Conservation (phyloP, 2,113 vertebrate species). For the Steatornis caripensis region DNA sequence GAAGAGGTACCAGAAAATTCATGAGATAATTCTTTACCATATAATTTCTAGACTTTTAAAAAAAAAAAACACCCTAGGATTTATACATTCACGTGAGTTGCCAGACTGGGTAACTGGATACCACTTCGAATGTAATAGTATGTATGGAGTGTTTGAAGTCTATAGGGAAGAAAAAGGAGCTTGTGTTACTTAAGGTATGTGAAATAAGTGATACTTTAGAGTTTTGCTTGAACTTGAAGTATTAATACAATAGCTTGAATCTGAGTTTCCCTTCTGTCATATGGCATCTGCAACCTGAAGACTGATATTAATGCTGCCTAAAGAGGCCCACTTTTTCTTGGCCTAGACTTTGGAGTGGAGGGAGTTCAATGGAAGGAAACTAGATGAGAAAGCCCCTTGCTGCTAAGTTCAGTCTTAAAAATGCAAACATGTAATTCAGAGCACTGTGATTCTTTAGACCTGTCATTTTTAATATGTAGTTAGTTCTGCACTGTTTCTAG, state of each 20-base stretch:
- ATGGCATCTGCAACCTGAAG: not conserved
- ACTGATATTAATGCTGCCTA: not conserved
- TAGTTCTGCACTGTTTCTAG: not conserved
- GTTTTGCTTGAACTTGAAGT: not conserved
- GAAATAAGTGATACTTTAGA: not conserved
- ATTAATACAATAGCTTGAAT: not conserved
- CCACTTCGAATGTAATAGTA: not conserved
- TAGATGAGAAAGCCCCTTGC: not conserved
- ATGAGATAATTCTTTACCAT: not conserved
- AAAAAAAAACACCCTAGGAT: not conserved
- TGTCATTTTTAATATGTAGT: slow-evolving; percentile 14
- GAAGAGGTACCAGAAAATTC: not conserved
- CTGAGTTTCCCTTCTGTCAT: not conserved
- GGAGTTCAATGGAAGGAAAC: not conserved
- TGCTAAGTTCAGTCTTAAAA: slow-evolving; percentile 26
- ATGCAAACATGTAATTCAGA: not conserved
- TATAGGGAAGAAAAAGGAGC: not conserved
- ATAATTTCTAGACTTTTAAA: not conserved
- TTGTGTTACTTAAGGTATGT: not conserved
- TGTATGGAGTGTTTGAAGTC: not conserved
- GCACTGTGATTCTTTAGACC: not conserved
- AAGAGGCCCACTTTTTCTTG: not conserved
- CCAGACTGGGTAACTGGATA: not conserved
- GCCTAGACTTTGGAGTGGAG: not conserved
- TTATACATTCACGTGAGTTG: not conserved